Evolutionary conservation across 2,113 vertebrate genomes (phyloP), one percentile per base, ranked within the genome.

Genomic region (Protobothrops flavoviridis): DNA sequence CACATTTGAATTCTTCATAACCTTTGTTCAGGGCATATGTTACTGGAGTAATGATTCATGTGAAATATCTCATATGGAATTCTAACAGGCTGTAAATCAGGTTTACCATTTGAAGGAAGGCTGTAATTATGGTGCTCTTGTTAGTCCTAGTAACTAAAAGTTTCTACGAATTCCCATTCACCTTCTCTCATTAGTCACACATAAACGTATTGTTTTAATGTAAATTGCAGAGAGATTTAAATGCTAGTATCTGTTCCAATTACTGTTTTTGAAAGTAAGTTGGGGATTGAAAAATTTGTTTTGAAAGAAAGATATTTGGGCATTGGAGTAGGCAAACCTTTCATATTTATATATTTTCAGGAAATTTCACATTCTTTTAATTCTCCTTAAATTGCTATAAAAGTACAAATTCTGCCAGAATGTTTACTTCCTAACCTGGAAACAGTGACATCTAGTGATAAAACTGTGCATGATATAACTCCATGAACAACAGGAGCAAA

Each of bases 381-480:
- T 93, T 59, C 5, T 50, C 3, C 21, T 89, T 17, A 89, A 1
- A 4, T 0, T 57, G 2, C 85, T 61, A 1, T 3, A 12, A 90
- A 93, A 43, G 0, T 88, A 93, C 13, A 57, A 2, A 0, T 3
- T 24, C 3, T 7, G 13, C 0, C 4, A 45, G 29, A 74, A 29
- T 90, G 21, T 61, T 92, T 64, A 12, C 26, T 57, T 56, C 59
- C 64, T 5, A 0, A 92, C 9, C 88, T 94, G 91, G 45, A 88
- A 96, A 93, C 29, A 97, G 95, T 95, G 96, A 95, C 97, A 95
- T 96, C 96, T 97, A 97, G 93, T 94, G 94, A 95, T 92, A 56
- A 52, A 94, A 95, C 29, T 92, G 52, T 91, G 93, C 92, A 95
- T 81, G 4, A 4, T 53, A 55, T 21, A 5, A 15, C 50, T 50